phyloP scores from a whole-genome alignment of 2,113 vertebrate genomes.

The Sinocyclocheilus anshuiensis region DNA sequence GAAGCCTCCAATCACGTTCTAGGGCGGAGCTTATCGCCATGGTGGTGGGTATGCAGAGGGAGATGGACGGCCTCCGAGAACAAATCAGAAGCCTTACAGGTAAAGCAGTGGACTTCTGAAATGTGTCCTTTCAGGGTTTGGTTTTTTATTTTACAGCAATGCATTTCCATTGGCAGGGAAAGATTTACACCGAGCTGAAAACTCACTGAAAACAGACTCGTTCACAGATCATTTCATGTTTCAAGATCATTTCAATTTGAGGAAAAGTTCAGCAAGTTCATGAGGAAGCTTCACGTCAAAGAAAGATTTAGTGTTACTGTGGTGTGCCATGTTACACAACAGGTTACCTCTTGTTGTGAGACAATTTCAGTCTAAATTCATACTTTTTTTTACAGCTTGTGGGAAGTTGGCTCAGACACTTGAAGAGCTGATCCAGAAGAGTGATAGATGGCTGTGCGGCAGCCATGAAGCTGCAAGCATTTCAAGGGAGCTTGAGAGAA shows the following conservation, averaged over 20 bases:
- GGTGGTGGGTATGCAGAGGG: conserved; percentile 64
- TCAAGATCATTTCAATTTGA: conserved; percentile 18
- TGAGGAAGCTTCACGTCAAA: not conserved
- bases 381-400: conserved; percentile 52
- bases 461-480: conserved; percentile 32
- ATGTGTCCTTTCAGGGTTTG: too few relatives aligned
- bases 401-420: conserved; percentile 57
- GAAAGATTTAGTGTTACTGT: conserved; percentile 17
- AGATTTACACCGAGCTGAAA: not conserved
- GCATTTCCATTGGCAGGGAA: too few relatives aligned
- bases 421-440: conserved; percentile 58
- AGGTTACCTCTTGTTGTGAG: not conserved
- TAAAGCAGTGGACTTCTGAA: conserved; percentile 26
- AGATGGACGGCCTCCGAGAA: conserved; percentile 61
- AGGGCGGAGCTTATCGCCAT: conserved; percentile 62
- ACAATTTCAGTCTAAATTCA: not conserved
- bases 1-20: conserved; percentile 57
- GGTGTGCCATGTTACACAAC: conserved; percentile 27
- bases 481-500: conserved; percentile 17
- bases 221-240: conserved; percentile 15
- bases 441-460: conserved; percentile 54
- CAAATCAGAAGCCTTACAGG: conserved; percentile 64
- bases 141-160: too few relatives aligned
- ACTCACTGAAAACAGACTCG: not conserved
- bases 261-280: conserved; percentile 1